Evolutionary conservation across 1,140 invertebrate species (phyloP), one percentile per base, ranked within the genome.

Genomic region (Zaprionus capensis): DNA sequence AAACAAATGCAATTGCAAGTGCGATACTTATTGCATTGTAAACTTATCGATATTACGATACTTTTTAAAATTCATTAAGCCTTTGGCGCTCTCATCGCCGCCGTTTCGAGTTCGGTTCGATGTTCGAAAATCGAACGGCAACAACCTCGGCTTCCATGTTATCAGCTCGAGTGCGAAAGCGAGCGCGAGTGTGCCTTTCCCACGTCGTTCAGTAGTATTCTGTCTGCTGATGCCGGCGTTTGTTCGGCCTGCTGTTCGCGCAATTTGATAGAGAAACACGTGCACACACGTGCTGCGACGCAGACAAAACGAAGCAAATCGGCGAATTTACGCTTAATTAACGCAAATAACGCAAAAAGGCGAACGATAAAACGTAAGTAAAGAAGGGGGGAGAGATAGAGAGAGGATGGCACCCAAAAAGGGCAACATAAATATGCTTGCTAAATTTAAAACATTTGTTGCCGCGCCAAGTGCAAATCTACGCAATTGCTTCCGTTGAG

Each of bases 271-370:
- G 46, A 22, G 20, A 51, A 51, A 51, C 46, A 51, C 46, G 46
- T 51, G 46, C 46, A 51, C 41, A 46, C 41, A 17, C 46, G 46
- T 51, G 46, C 41, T 46, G 41, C 41, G 41, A 46, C n/a, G n/a
- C 41, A 46, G 41, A 46, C 41, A 17, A 44, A 44, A 17, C 41
- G 41, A 46, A 46, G 20, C 46, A 51, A 51, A 51, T 51, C 11
- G 12, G 2, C 46, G 46, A 51, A 51, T 51, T 24, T 20, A 46
- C 41, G 46, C 46, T 51, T 22, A 24, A 51, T 51, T 51, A 51
- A 24, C 20, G 46, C 22, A 51, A 22, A 51, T 51, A 22, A 22
- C 11, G 15, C 41, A 17, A 44, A 5, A 15, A 44, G 41, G 46
- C 46, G 11, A 22, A 49, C 46, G 20, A 9, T 12, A 51, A 24